Percentiles rank a stretch among this genome's conserved stretches.
phyloP scores from a whole-genome alignment of 2,888 invertebrate genomes.

The Anodontia alba region DNA sequence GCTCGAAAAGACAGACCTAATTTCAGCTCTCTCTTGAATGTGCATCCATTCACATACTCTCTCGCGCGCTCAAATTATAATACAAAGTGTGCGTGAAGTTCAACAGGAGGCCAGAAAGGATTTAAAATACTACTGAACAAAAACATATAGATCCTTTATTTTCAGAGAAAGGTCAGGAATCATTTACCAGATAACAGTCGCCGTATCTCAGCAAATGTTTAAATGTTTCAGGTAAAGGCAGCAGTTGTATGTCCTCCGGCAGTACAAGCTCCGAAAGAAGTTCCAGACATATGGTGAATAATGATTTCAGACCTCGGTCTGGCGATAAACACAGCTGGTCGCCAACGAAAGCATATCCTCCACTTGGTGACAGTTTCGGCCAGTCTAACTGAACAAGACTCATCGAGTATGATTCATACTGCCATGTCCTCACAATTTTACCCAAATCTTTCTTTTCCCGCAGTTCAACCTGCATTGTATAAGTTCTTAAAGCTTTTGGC shows the following conservation, averaged over 20 bases:
- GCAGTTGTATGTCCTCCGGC: background rate
- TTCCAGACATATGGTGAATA: background rate
- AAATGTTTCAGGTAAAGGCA: background rate
- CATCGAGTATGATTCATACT: background rate
- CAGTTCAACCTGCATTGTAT: background rate
- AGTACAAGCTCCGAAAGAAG: background rate
- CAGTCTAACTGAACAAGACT: background rate
- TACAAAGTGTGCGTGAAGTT: too few relatives aligned
- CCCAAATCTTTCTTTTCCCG: background rate
- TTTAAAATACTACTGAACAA: too few relatives aligned
- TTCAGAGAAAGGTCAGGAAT: too few relatives aligned
- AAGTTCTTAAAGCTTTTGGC: background rate
- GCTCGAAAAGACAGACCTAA: too few relatives aligned
- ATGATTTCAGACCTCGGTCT: background rate
- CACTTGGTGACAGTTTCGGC: slow-evolving; percentile 9
- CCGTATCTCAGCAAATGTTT: background rate
- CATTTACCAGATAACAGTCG: too few relatives aligned
- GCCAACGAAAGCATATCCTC: background rate
- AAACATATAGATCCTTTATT: too few relatives aligned
- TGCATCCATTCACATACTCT: too few relatives aligned
- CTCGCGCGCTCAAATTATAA: too few relatives aligned
- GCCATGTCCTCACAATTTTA: background rate
- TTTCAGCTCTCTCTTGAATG: too few relatives aligned
- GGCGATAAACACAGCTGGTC: background rate
- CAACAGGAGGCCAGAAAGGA: too few relatives aligned